These are phyloP conservation scores for Apantesis nais DNA, from an alignment of 2,888 invertebrate genomes.

Conservation along the genomic window DNA sequence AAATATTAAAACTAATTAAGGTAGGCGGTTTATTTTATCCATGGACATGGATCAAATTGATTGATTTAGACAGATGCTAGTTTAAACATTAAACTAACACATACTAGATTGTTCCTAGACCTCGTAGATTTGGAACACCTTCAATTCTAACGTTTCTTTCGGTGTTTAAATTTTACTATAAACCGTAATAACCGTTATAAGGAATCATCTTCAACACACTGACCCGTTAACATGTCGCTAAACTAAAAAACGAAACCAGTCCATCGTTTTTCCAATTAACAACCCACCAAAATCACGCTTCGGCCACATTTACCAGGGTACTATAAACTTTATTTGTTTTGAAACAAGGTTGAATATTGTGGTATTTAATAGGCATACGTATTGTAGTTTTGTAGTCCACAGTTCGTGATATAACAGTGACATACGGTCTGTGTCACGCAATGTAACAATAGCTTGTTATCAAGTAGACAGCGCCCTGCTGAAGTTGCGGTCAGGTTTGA, in stretches of 20 bases:
- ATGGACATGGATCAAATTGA: too few relatives aligned
- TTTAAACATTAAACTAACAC: neutral
- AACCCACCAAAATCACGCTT: slow-evolving; percentile 19
- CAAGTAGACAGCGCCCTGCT: slow-evolving; percentile 25
- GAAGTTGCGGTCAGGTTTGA: slow-evolving; percentile 18
- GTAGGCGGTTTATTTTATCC: too few relatives aligned
- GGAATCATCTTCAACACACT: slow-evolving; percentile 13
- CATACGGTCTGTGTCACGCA: slow-evolving; percentile 33
- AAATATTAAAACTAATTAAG: too few relatives aligned
- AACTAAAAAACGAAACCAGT: slow-evolving; percentile 24
- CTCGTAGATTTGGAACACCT: neutral
- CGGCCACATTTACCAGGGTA: slow-evolving; percentile 3
- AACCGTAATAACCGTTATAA: slow-evolving; percentile 6
- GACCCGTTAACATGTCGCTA: slow-evolving; percentile 18
- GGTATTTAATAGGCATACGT: neutral
- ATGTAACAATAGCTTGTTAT: slow-evolving; percentile 33
- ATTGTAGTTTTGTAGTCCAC: slow-evolving; percentile 25
- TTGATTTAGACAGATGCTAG: too few relatives aligned
- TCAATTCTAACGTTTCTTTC: neutral
- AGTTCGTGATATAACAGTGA: slow-evolving; percentile 46
- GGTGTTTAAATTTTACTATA: neutral
- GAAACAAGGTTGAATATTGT: slow-evolving; percentile 17
- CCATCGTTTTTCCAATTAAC: slow-evolving; percentile 20
- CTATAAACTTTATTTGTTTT: neutral
- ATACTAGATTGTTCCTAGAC: too few relatives aligned